A percentile compares a stretch with the other conserved stretches of the same genome.
These are phyloP conservation scores for Cebidichthys violaceus DNA, from an alignment of 2,113 vertebrate species.

Conservation along the genomic window DNA sequence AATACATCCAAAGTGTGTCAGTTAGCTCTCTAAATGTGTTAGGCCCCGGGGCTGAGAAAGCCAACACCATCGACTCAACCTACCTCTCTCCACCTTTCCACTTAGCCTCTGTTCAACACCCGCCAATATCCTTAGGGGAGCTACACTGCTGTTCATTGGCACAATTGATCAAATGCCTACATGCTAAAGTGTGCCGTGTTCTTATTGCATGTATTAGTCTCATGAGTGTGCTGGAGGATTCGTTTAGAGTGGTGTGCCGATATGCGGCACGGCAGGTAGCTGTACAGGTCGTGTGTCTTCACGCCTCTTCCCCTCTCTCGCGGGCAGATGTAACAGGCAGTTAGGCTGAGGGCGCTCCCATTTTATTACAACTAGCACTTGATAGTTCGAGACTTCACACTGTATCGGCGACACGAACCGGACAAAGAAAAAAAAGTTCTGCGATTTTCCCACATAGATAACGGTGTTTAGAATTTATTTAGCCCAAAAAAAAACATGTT, in stretches of 20 bases:
- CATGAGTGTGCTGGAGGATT: constrained; percentile 38
- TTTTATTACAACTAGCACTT: constrained; percentile 1
- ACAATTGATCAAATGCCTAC: constrained; percentile 79
- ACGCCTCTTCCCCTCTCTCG: not conserved
- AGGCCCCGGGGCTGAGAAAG: constrained; percentile 77
- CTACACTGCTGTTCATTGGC: constrained; percentile 71
- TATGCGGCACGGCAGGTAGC: constrained; percentile 10
- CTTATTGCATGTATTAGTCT: constrained; percentile 60
- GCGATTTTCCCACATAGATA: not conserved
- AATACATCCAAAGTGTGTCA: constrained; percentile 84
- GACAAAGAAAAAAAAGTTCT: not conserved
- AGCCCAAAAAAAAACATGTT: not conserved
- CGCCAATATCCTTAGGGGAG: constrained; percentile 76
- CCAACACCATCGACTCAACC: constrained; percentile 79
- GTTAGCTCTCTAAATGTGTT: constrained; percentile 83
- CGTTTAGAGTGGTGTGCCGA: constrained; percentile 25
- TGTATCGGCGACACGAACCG: not conserved
- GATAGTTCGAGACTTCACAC: not conserved
- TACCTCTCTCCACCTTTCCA: constrained; percentile 79
- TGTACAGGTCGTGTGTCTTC: constrained; percentile 27
- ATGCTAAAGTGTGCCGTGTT: constrained; percentile 73
- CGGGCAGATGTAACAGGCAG: constrained; percentile 21
- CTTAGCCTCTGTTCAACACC: constrained; percentile 77
- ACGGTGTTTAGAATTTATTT: not conserved
- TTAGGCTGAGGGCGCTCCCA: not conserved